Evolutionary conservation across 2,888 invertebrate species (phyloP), one percentile per base, ranked within the genome.

Genomic region (Choreutis nemorana): DNA sequence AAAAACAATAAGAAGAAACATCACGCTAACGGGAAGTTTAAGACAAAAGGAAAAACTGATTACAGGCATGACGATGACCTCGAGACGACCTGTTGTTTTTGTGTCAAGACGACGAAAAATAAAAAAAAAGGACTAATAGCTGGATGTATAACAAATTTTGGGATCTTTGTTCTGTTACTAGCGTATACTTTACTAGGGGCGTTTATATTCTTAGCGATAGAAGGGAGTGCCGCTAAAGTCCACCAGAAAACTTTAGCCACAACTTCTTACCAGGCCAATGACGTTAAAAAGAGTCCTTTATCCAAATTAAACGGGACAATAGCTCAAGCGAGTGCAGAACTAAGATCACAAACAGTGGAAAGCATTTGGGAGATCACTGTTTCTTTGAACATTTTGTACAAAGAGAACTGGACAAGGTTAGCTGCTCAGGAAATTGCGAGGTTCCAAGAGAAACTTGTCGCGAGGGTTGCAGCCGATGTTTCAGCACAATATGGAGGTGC

Each of bases 321-420:
- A 40, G 60, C 66, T 4, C 77, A 73, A 37, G 73, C 72, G 0
- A 77, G 71, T 40, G 66, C 70, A 3, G 78, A 79, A 37, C 42
- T 78, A 26, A 53, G 80, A 34, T 71, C 79, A 0, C 77, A 77
- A 48, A 90, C 91, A 5, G 91, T 92, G n/a, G 91, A 91, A 65
- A 91, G 89, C 53, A 91, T 95, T 51, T 94, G 94, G 94, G 89
- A 93, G 61, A 90, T 94, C 30, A 94, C 94, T 1, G 89, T 89
- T 35, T 87, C 87, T 25, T 68, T 93, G 39, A 94, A 94, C 59
- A 91, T 95, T 48, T 81, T 95, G 30, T 91, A 93, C 60, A 87
- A 89, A 52, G 90, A 91, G 52, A 94, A 94, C 62, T 95, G 94
- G 94, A 93, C 92, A 26, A 82, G 87, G 52, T 77, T 89, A 42